Conservation (phyloP, 2,113 vertebrate species). For the Pygoscelis adeliae region DNA sequence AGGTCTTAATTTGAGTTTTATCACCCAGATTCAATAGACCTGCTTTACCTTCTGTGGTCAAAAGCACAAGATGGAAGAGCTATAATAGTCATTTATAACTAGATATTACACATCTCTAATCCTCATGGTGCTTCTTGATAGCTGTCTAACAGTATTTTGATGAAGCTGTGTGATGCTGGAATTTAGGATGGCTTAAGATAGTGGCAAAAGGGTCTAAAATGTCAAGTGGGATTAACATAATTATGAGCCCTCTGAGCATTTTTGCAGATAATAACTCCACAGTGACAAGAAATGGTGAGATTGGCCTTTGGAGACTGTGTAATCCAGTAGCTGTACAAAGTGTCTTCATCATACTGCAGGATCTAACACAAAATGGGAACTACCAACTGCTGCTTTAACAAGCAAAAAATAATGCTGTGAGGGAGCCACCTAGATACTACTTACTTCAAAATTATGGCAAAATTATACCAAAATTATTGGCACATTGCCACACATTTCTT, state of each 20-base stretch:
- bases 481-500: background rate
- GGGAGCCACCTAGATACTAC: background rate
- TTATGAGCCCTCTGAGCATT: background rate
- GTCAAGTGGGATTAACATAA: slow-evolving; percentile 7
- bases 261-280: background rate
- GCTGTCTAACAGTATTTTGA: slow-evolving; percentile 18
- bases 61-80: background rate
- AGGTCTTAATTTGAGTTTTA: background rate
- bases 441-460: background rate
- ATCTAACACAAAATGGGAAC: background rate
- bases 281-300: background rate
- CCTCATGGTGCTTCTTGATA: background rate
- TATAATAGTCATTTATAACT: background rate
- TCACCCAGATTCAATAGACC: background rate
- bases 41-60: background rate
- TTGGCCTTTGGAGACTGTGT: background rate
- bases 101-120: background rate
- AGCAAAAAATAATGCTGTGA: background rate
- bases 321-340: background rate
- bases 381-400: background rate
- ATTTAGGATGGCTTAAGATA: background rate
- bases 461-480: background rate
- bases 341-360: background rate
- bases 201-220: slow-evolving; percentile 7
- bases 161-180: background rate